These are phyloP conservation scores for Dipodomys ordii DNA, from an alignment of 2,113 vertebrate genomes.

Conservation along the genomic window DNA sequence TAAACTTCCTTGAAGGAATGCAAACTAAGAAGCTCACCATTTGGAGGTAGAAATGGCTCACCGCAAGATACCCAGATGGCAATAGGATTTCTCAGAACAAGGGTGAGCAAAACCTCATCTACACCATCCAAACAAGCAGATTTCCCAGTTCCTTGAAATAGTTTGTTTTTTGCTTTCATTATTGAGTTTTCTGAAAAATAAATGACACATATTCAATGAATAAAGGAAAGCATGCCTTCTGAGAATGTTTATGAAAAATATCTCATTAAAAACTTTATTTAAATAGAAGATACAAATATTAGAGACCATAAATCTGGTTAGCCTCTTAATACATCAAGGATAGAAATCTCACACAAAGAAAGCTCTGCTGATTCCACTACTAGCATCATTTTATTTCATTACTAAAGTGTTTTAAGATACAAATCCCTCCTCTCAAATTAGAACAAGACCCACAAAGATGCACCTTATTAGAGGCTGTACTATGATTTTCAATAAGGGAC, in stretches of 20 bases:
- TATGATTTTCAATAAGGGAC: neutral
- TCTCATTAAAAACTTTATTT: slow-evolving; percentile 44
- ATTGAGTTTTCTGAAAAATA: slow-evolving; percentile 68
- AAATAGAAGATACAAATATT: neutral
- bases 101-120: slow-evolving; percentile 64
- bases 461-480: neutral
- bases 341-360: neutral
- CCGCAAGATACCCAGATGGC: slow-evolving; percentile 80
- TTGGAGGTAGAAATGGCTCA: slow-evolving; percentile 76
- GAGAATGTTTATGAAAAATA: slow-evolving; percentile 48
- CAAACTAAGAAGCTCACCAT: slow-evolving; percentile 50
- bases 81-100: slow-evolving; percentile 72
- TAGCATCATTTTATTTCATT: neutral
- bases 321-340: neutral
- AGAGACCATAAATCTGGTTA: slow-evolving; percentile 20
- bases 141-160: slow-evolving; percentile 26
- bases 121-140: slow-evolving; percentile 42
- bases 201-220: neutral
- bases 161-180: slow-evolving; percentile 53
- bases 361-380: neutral
- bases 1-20: neutral
- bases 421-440: neutral
- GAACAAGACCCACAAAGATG: neutral
- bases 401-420: neutral
- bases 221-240: slow-evolving; percentile 6